A percentile compares a stretch with the other conserved stretches of the same genome.
phyloP scores from a whole-genome alignment of 2,888 invertebrate species.

The Tetheella fluctuosa region DNA sequence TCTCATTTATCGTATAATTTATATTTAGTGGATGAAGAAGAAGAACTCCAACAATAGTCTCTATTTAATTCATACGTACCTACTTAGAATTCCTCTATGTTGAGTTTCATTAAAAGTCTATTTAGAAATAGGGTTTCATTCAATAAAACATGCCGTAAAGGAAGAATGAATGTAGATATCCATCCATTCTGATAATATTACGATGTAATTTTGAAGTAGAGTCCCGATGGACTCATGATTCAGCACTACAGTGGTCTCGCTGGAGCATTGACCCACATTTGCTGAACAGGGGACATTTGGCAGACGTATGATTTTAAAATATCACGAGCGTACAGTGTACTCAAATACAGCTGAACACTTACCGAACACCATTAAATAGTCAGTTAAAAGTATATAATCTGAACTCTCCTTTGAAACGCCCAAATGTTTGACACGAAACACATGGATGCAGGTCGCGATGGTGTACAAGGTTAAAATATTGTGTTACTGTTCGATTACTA shows the following conservation, averaged over 20 bases:
- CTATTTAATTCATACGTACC: too few relatives aligned
- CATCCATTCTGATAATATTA: background rate
- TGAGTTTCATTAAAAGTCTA: background rate
- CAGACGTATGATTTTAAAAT: slow-evolving; percentile 67
- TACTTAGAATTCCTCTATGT: background rate
- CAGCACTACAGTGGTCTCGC: slow-evolving; percentile 34
- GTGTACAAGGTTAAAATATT: background rate
- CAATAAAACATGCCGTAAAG: background rate
- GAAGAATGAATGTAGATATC: background rate
- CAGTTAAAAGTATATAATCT: background rate
- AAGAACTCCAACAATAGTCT: too few relatives aligned
- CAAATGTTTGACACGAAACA: background rate
- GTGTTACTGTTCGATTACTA: background rate
- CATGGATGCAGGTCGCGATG: background rate
- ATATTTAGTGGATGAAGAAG: background rate
- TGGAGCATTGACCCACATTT: slow-evolving; percentile 81
- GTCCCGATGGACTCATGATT: slow-evolving; percentile 37
- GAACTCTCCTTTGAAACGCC: background rate
- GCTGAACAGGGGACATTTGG: slow-evolving; percentile 66
- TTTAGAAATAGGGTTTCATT: background rate
- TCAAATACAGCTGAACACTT: slow-evolving; percentile 17
- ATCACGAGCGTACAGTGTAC: slow-evolving; percentile 45
- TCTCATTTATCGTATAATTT: background rate
- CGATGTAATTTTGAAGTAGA: slow-evolving; percentile 12
- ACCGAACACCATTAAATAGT: background rate